Evolutionary conservation across 1,140 invertebrate species (phyloP).

Genomic region (Bombus confusus): DNA sequence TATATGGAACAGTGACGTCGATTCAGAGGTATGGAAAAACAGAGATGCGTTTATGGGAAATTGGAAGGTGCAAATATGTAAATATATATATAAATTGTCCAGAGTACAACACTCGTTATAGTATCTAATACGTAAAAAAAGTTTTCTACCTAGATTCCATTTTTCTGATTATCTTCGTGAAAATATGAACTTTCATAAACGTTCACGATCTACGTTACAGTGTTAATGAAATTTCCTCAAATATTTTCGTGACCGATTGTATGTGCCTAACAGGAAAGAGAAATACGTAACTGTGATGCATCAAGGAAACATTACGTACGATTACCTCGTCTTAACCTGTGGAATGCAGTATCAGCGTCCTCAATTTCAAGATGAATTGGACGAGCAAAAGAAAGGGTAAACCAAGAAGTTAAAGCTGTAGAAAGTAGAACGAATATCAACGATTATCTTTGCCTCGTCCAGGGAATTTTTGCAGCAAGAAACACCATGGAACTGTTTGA

Average conservation of each 20-base stretch:
- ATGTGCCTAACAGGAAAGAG: slow-evolving; percentile 78
- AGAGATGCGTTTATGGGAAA: too few species aligned
- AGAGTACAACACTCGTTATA: too few species aligned
- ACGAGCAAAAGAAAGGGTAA: slow-evolving; percentile 66
- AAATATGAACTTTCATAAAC: too few species aligned
- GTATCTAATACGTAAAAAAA: too few species aligned
- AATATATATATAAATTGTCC: too few species aligned
- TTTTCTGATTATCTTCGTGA: too few species aligned
- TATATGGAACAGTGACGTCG: slow-evolving; percentile 81
- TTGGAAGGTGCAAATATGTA: too few species aligned
- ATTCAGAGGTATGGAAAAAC: slow-evolving; percentile 82
- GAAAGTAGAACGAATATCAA: too few species aligned
- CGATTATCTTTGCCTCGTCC: not conserved
- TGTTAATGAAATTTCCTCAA: too few species aligned
- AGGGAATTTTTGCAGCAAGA: slow-evolving; percentile 67
- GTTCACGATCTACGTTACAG: too few species aligned
- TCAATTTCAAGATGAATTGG: slow-evolving; percentile 73
- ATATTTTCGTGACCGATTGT: too few species aligned
- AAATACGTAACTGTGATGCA: slow-evolving; percentile 84
- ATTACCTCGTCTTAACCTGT: slow-evolving; percentile 85
- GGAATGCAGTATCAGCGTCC: slow-evolving; percentile 85
- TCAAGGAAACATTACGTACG: slow-evolving; percentile 83
- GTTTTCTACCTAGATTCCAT: too few species aligned
- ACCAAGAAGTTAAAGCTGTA: not conserved
- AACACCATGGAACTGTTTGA: slow-evolving; percentile 83